Conservation (phyloP, 2,797 vertebrate genomes). For the Microhierax caerulescens region DNA sequence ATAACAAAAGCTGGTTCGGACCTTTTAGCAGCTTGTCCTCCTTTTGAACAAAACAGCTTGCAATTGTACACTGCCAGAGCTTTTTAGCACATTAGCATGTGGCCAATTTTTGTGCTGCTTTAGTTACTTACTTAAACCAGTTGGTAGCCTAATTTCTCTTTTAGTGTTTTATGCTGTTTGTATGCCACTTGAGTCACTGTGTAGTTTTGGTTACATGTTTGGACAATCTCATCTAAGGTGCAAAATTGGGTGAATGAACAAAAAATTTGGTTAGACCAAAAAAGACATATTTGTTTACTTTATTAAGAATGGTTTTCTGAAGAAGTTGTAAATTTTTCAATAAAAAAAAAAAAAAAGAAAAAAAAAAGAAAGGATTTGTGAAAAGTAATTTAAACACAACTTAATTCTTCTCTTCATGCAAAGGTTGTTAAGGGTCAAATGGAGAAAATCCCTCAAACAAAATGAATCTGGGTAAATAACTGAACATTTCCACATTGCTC, state of each 20-base stretch:
- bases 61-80: background rate
- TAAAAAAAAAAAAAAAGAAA: background rate
- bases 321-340: background rate
- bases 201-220: background rate
- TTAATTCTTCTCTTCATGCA: background rate
- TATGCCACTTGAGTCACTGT: background rate
- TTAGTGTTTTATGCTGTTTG: background rate
- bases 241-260: background rate
- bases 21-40: background rate
- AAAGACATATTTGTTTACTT: background rate
- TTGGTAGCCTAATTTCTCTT: background rate
- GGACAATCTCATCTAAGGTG: background rate
- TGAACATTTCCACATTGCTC: slow-evolving; percentile 15
- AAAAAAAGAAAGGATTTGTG: background rate
- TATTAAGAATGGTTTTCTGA: background rate
- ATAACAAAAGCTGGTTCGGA: background rate
- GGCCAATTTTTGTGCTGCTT: background rate
- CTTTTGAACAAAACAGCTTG: background rate
- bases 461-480: slow-evolving; percentile 5
- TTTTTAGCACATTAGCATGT: background rate
- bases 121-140: background rate
- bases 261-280: background rate
- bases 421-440: background rate
- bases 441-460: background rate
- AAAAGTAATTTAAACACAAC: background rate